A percentile compares a stretch with the other conserved stretches of the same genome.
phyloP scores from a whole-genome alignment of 1,140 invertebrate genomes.

The Agrypnia vestita region DNA sequence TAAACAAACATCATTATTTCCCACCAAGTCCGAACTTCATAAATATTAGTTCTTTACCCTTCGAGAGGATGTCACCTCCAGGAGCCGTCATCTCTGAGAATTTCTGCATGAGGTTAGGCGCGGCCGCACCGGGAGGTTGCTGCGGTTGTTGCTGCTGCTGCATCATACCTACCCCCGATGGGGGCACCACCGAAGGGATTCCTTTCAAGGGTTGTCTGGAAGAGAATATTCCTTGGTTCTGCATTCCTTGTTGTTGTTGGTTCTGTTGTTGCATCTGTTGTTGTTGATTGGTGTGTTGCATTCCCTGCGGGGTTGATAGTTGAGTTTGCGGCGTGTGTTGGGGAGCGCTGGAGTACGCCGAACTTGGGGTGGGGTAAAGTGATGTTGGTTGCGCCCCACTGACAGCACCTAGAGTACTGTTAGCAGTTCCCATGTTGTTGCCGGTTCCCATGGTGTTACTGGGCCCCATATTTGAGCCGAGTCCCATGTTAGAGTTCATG shows the following conservation, averaged over 20 bases:
- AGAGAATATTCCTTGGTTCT: constrained; percentile 62
- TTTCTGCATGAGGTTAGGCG: constrained; percentile 86
- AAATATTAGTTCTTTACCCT: constrained; percentile 92
- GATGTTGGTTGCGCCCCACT: constrained; percentile 22
- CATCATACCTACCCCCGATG: constrained; percentile 66
- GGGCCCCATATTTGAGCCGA: neutral
- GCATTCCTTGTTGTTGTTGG: constrained; percentile 46
- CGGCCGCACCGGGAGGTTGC: constrained; percentile 67
- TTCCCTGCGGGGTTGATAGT: constrained; percentile 46
- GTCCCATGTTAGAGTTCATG: neutral
- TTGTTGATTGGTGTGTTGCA: constrained; percentile 43
- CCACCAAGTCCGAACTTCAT: constrained; percentile 91
- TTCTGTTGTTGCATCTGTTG: constrained; percentile 38
- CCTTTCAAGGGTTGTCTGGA: constrained; percentile 66
- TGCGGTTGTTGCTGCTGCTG: constrained; percentile 65
- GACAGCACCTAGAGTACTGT: constrained; percentile 65
- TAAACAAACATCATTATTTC: constrained; percentile 77
- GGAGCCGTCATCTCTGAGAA: constrained; percentile 86
- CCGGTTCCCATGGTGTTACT: constrained; percentile 27
- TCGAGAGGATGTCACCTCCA: constrained; percentile 88
- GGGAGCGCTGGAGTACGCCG: constrained; percentile 28
- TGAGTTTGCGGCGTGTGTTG: constrained; percentile 65
- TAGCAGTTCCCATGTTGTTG: constrained; percentile 65
- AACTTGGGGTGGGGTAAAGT: constrained; percentile 33
- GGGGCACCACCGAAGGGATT: constrained; percentile 76